Conservation (phyloP, 1,140 invertebrate species). For the Diachasma alloeum region DNA sequence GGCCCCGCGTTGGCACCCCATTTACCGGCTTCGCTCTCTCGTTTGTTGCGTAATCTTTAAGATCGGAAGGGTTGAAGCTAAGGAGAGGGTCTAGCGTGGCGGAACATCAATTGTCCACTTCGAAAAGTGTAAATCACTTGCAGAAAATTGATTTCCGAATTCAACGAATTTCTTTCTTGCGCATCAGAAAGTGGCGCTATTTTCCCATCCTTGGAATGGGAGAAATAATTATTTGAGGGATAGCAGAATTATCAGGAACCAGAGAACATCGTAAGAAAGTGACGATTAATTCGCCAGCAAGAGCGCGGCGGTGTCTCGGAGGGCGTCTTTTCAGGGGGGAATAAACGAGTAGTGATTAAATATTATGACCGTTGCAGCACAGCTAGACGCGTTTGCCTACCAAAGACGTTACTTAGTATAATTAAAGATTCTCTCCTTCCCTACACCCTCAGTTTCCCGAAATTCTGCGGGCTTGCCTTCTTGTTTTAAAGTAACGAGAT, state of each 20-base stretch:
- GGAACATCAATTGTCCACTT: slow-evolving; percentile 47
- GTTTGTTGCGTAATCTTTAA: slow-evolving; percentile 67
- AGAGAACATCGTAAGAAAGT: not conserved
- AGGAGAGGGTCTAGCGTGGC: slow-evolving; percentile 35
- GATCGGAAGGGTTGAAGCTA: slow-evolving; percentile 59
- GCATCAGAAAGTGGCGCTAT: too few species aligned
- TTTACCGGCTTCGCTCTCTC: slow-evolving; percentile 59
- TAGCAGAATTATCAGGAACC: too few species aligned
- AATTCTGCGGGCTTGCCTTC: slow-evolving; percentile 35
- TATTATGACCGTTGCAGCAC: slow-evolving; percentile 63
- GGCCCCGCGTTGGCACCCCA: slow-evolving; percentile 56
- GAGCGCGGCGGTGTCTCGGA: slow-evolving; percentile 28
- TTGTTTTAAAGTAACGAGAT: not conserved
- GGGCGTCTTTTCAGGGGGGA: slow-evolving; percentile 42
- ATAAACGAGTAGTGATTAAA: slow-evolving; percentile 64
- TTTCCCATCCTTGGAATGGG: too few species aligned
- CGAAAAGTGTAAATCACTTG: not conserved
- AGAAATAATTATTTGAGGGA: too few species aligned
- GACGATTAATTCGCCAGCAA: slow-evolving; percentile 45
- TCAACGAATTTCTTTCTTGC: slow-evolving; percentile 1
- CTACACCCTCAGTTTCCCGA: slow-evolving; percentile 9
- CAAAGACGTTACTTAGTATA: slow-evolving; percentile 64
- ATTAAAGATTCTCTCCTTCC: slow-evolving; percentile 58
- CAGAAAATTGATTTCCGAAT: not conserved
- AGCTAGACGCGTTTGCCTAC: slow-evolving; percentile 42